Evolutionary conservation across 2,888 invertebrate genomes (phyloP), one percentile per base, ranked within the genome.

Genomic region (Tanypteryx hageni): DNA sequence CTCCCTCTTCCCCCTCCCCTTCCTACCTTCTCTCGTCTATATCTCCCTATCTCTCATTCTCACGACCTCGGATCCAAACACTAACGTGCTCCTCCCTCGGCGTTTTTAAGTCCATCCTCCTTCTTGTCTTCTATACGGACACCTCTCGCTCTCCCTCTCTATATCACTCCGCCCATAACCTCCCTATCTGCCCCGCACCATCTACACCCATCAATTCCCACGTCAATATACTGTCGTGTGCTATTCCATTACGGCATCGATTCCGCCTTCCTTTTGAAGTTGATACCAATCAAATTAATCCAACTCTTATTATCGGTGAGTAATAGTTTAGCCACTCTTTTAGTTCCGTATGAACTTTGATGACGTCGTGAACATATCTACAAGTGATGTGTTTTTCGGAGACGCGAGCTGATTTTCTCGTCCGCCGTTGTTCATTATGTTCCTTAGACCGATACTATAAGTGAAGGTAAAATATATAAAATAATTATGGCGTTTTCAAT

Each of bases 251-350:
- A 76, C 76, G 27, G 27, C 68, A 22, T 22, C 68, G 68, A 22
- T 10, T 10, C 76, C 27, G 22, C 76, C 68, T n/a, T 68, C 68
- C 76, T 22, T 76, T 27, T 76, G 76, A 76, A 76, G 76, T 76
- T 22, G 76, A 76, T 76, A 76, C 76, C 27, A 76, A 76, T 76
- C 76, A 76, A 76, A 76, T 76, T 76, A 76, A 76, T 76, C 76
- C 76, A 76, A 76, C 76, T 76, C 76, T 76, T 76, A 76, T 76
- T 76, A 76, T 76, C 76, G 76, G 27, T 76, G 76, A 76, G 76
- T 76, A 76, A 76, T 76, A 76, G 76, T 76, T 76, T 76, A 76
- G 22, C 76, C 16, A 18, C 64, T 64, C 14, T 64, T 5, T 44
- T 44, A 44, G 44, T 44, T 14, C 64, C 16, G 76, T 76, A 4